Base-by-base conservation (phyloP, 2,113 vertebrate genomes). In the Meleagris gallopavo region DNA sequence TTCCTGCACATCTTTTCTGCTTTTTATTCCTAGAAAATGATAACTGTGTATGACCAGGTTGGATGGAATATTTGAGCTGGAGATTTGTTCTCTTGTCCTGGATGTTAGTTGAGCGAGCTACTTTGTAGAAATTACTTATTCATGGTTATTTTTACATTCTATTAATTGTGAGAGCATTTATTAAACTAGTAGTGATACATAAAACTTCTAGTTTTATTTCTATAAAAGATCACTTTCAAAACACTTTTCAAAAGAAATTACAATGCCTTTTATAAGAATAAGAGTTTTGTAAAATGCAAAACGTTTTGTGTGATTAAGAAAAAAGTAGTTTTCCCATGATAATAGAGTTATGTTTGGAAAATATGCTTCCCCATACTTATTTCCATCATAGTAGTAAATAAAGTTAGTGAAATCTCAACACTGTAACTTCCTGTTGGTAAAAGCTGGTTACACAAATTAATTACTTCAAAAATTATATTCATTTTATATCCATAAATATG, bases 21-120 rank as follows among this genome's bases (percentile, higher is more conserved):
- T 50, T 29, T 89, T 85, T 52, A 9, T 30, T 77, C 77, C 58
- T 62, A 58, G 62, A 69, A 69, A 86, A n/a, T 40, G 36, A 10
- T 76, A 60, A 62, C 9, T 32, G 16, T 38, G 3, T 38, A 7
- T 0, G 0, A 4, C 9, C 36, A 6, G 16, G 40, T 77, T 67
- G 58, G 41, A 7, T n/a, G 71, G 27, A 45, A 81, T 2, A 10
- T 66, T 79, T 41, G 29, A 65, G 27, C 5, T 20, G 25, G 55
- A 78, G 64, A 69, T 65, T 34, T 60, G 22, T 38, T 58, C 30
- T 50, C 11, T 69, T 69, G 6, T 40, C 58, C 32, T 34, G n/a
- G 27, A 30, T 57, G n/a, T 54, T 64, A 52, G 34, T 29, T 69
- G 38, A 50, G 6, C 11, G 13, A 60, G 19, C 9, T 24, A 21